Percentiles rank a stretch among this genome's conserved stretches.
Evolutionary conservation across 2,113 vertebrate species (phyloP).

Genomic region (Arothron firmamentum): DNA sequence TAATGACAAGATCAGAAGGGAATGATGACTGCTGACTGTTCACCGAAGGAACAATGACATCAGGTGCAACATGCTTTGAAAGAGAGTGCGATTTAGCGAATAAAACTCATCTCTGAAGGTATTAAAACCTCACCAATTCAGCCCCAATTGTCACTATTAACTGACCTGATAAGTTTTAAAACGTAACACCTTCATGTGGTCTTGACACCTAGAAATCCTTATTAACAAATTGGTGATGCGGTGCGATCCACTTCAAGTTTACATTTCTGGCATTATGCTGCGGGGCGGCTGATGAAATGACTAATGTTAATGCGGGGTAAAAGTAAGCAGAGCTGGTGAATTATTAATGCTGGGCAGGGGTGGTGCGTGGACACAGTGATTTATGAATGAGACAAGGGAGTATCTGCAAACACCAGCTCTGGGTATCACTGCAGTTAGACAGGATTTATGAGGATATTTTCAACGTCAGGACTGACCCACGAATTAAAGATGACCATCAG

Average conservation of each 20-base stretch:
- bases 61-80: constrained; percentile 25
- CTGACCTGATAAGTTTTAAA: background rate
- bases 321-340: constrained; percentile 52
- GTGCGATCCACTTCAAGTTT: constrained; percentile 37
- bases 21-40: background rate
- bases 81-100: background rate
- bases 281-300: constrained; percentile 23
- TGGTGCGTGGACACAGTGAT: constrained; percentile 49
- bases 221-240: constrained; percentile 10
- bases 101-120: background rate
- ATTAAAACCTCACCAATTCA: no score
- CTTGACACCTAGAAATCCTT: background rate
- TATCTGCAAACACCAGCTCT: constrained; percentile 1
- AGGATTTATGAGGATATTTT: constrained; percentile 1
- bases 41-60: constrained; percentile 8
- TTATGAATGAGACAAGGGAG: constrained; percentile 22
- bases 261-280: constrained; percentile 15
- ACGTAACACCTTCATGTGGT: background rate
- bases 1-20: background rate
- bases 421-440: background rate
- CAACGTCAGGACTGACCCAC: no score
- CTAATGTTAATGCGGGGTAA: constrained; percentile 56
- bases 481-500: no score
- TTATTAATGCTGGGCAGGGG: constrained; percentile 54
- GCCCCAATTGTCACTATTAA: no score